These are phyloP conservation scores for Sapajus apella DNA, from an alignment of 2,113 vertebrate species.

Conservation along the genomic window DNA sequence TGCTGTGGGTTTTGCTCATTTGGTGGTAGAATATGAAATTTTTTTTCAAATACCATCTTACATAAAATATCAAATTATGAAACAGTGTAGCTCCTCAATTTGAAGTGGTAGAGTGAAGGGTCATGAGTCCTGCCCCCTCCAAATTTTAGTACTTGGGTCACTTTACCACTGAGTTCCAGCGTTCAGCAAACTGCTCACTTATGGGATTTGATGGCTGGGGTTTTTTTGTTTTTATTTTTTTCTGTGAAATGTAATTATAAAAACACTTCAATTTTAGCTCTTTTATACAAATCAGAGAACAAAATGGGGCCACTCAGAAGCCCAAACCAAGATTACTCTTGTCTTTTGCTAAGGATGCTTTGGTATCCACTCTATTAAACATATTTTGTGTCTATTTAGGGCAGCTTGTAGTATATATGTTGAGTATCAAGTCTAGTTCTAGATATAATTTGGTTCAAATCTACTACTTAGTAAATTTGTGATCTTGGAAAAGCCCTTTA, in stretches of 20 bases:
- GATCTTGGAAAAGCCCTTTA: not conserved
- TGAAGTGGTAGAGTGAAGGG: not conserved
- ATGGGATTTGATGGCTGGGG: not conserved
- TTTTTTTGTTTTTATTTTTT: not conserved
- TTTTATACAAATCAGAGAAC: not conserved
- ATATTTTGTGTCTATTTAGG: not conserved
- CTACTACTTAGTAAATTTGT: not conserved
- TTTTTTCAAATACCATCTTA: not conserved
- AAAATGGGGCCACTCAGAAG: not conserved
- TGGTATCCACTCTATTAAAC: not conserved
- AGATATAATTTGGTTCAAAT: not conserved
- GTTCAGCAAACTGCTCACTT: not conserved
- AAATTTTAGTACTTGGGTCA: not conserved
- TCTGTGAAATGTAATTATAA: not conserved
- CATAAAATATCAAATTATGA: not conserved
- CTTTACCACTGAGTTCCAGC: not conserved
- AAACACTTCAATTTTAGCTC: not conserved
- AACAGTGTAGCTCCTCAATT: not conserved
- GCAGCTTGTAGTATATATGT: not conserved
- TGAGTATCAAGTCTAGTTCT: not conserved
- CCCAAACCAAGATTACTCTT: not conserved
- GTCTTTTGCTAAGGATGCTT: not conserved
- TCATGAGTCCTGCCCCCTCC: not conserved
- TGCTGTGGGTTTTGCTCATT: not conserved
- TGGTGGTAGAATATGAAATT: not conserved